A percentile compares a stretch with the other conserved stretches of the same genome.
These are phyloP conservation scores for Karalla daura DNA, from an alignment of 2,797 vertebrate species.

Conservation along the genomic window DNA sequence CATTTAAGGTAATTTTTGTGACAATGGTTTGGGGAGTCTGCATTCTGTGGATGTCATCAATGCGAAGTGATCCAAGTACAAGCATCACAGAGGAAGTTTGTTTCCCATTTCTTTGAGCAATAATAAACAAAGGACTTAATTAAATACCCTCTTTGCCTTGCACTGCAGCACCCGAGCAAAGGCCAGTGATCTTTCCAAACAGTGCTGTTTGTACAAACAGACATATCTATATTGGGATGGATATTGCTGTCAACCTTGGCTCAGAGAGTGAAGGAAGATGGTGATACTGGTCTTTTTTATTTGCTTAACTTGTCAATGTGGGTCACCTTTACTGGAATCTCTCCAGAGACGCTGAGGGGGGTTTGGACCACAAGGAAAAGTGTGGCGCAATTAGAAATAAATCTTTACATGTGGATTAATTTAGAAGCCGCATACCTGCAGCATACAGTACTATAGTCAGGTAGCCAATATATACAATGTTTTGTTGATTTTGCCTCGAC, in stretches of 20 bases:
- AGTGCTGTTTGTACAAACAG: conserved; percentile 68
- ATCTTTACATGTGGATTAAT: conserved; percentile 32
- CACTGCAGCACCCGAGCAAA: conserved; percentile 32
- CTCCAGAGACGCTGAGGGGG: conserved; percentile 15
- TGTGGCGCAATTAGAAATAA: conserved; percentile 24
- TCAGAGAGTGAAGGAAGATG: conserved; percentile 37
- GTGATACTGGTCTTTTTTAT: conserved; percentile 45
- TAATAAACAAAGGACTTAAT: conserved; percentile 77
- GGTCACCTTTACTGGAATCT: conserved; percentile 41
- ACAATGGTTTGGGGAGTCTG: conserved; percentile 2
- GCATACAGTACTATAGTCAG: conserved; percentile 15
- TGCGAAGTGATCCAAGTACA: conserved; percentile 33
- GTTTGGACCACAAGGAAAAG: conserved; percentile 33
- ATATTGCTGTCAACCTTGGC: conserved; percentile 49
- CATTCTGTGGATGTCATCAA: conserved; percentile 30
- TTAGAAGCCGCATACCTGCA: conserved; percentile 17
- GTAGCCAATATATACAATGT: conserved; percentile 24
- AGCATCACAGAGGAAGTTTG: conserved; percentile 61
- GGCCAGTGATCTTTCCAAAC: conserved; percentile 63
- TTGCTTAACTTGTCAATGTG: conserved; percentile 47
- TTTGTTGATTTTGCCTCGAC: conserved; percentile 33
- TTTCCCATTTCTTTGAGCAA: conserved; percentile 65
- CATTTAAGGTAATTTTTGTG: not conserved
- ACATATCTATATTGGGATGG: conserved; percentile 45
- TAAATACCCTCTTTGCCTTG: conserved; percentile 52